Conservation (phyloP, 1,140 invertebrate genomes). For the Pteromalus puparum region DNA sequence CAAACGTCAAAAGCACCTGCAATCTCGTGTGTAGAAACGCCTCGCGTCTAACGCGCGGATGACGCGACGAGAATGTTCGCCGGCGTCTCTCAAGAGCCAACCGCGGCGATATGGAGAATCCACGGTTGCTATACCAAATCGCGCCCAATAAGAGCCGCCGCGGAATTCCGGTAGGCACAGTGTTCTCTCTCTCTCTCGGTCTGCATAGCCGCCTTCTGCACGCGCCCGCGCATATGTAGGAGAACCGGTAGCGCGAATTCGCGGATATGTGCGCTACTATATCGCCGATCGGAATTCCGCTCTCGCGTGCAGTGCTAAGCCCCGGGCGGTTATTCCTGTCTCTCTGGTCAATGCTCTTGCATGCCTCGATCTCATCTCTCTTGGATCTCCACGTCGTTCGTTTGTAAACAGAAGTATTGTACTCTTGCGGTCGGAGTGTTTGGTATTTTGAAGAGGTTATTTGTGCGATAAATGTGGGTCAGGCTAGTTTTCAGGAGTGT, state of each 20-base stretch:
- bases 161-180: not conserved
- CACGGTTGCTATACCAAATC: not conserved
- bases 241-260: constrained; percentile 11
- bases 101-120: not conserved
- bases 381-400: not conserved
- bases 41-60: not conserved
- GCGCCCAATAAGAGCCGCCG: not conserved
- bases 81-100: too few relatives aligned
- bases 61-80: not conserved
- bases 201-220: not conserved
- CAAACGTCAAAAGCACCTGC: not conserved
- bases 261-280: not conserved
- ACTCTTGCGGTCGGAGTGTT: too few relatives aligned
- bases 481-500: too few relatives aligned
- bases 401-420: not conserved
- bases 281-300: not conserved
- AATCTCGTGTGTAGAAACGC: not conserved
- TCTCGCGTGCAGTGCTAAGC: not conserved
- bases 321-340: not conserved
- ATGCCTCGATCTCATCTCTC: not conserved
- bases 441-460: too few relatives aligned
- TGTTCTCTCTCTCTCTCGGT: not conserved
- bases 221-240: not conserved
- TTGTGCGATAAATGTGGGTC: too few relatives aligned
- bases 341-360: constrained; percentile 8